phyloP scores from a whole-genome alignment of 2,888 invertebrate genomes.

The Brenthis hecate region DNA sequence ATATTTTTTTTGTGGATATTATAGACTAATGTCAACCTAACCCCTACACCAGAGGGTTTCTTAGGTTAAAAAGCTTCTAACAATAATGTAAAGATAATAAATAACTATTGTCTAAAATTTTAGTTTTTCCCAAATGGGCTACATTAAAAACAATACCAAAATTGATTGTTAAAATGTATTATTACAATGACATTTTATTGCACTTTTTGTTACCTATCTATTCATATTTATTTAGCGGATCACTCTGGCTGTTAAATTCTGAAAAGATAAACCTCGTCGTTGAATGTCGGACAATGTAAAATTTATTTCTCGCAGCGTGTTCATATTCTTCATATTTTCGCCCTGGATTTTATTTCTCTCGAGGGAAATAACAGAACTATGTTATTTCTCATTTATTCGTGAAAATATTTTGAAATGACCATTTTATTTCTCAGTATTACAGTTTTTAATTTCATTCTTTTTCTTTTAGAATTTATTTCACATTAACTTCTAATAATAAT shows the following conservation, averaged over 20 bases:
- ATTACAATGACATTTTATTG: background rate
- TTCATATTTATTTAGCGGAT: background rate
- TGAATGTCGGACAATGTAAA: constrained; percentile 48
- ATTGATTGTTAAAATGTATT: background rate
- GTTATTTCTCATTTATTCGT: constrained; percentile 29
- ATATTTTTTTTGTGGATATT: too few relatives aligned
- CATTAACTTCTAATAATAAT: too few relatives aligned
- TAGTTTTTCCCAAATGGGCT: too few relatives aligned
- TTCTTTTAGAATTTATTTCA: background rate
- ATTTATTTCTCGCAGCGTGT: constrained; percentile 47
- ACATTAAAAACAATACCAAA: too few relatives aligned
- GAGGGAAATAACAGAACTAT: constrained; percentile 50
- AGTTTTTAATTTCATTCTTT: background rate
- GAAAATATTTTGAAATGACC: constrained; percentile 30
- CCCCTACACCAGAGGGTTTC: too few relatives aligned
- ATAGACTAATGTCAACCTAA: too few relatives aligned
- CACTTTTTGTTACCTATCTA: background rate
- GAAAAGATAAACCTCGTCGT: constrained; percentile 17
- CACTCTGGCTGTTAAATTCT: background rate
- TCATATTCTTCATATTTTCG: constrained; percentile 51
- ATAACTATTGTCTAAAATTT: too few relatives aligned
- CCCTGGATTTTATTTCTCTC: constrained; percentile 52
- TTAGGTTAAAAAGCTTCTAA: too few relatives aligned
- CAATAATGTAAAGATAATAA: too few relatives aligned
- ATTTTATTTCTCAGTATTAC: constrained; percentile 4